Evolutionary conservation across 2,797 vertebrate species (phyloP), one percentile per base, ranked within the genome.

Genomic region (Champsocephalus gunnari): DNA sequence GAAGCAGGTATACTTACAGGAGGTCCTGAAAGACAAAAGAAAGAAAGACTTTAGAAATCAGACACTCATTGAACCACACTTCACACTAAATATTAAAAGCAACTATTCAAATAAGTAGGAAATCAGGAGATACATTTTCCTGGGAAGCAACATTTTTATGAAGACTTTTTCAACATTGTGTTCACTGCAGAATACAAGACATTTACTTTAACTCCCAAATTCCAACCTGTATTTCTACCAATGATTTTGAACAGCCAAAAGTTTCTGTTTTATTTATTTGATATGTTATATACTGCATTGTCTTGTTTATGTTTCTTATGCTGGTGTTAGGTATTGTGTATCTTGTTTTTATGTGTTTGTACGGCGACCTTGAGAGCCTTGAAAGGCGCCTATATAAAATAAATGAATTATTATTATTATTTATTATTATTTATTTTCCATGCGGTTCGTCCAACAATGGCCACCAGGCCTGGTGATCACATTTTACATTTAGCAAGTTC

Each of bases 1-100:
- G 85, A 89, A 83, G 83, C 88, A 57, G 83, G 73, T 43, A 89
- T 99, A 99, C 98, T 99, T 98, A 99, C 98, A 95, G 98, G 96
- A 95, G 96, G 96, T 96, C 98, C 98, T 99, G 91, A 85, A 90
- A 92, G 75, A 92, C 21, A 43, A 44, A 77, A 28, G 68, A 83
- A 72, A 84, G 74, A 69, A 72, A 63, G 1, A 73, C 81, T 87
- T 83, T 72, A 75, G 73, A 1, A 59, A 82, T 75, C 72, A 81
- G 84, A 86, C 55, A 73, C 49, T 67, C 61, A 61, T 67, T 78
- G 76, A 53, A 82, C 75, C 64, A 66, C 56, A 38, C 34, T 38
- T 59, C 48, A 80, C 84, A 82, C 73, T 80, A 75, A 77, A 87
- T 7, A 71, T 74, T 34, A 53, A 72, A 86, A 38, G 75, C 66